These are phyloP conservation scores for Hirtodrosophila alboralis DNA, from an alignment of 2,888 invertebrate species.

Conservation along the genomic window DNA sequence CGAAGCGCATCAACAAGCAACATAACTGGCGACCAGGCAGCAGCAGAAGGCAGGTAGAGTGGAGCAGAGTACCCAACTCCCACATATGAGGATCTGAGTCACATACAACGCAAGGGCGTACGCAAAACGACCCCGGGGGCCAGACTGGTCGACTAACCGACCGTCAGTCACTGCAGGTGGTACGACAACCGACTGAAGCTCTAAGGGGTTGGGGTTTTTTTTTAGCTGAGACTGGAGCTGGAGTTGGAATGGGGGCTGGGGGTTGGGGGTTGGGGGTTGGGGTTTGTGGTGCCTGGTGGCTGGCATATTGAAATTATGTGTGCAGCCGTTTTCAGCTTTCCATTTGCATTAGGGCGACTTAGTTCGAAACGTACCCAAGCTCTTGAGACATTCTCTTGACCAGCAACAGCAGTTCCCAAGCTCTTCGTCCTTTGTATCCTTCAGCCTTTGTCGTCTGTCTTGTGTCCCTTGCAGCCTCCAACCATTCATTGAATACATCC, in stretches of 20 bases:
- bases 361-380: conserved; percentile 29
- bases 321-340: conserved; percentile 48
- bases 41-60: no score
- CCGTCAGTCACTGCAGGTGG: conserved; percentile 65
- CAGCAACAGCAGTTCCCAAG: conserved; percentile 31
- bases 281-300: conserved; percentile 25
- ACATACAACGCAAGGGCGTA: conserved; percentile 46
- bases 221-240: conserved; percentile 14
- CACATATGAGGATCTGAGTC: conserved; percentile 37
- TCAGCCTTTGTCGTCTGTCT: no score
- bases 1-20: conserved; percentile 73
- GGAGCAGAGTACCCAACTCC: conserved; percentile 2
- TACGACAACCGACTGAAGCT: conserved; percentile 21
- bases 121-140: conserved; percentile 66
- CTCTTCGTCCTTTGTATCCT: conserved; percentile 8
- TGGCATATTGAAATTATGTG: conserved; percentile 64
- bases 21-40: conserved; percentile 30
- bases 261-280: not conserved
- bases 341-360: conserved; percentile 62
- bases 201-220: no score
- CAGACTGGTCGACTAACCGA: conserved; percentile 32
- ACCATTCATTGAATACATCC: conserved; percentile 13
- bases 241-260: conserved; percentile 6
- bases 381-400: conserved; percentile 61
- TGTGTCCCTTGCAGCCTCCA: not conserved